These are phyloP conservation scores for Echeneis naucrates DNA, from an alignment of 2,797 vertebrate species.

Conservation along the genomic window DNA sequence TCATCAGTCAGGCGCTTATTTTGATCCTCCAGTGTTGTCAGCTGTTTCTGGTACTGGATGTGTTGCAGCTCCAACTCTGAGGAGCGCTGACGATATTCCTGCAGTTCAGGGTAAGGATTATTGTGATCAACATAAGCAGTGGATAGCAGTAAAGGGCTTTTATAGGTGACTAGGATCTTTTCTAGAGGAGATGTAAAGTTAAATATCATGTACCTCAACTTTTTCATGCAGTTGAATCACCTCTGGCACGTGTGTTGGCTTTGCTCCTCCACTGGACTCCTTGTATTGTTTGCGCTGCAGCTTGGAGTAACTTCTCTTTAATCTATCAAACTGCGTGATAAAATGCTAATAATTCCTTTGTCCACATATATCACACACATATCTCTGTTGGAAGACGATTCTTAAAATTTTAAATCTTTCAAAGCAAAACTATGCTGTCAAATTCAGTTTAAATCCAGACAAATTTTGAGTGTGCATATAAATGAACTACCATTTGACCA, in stretches of 20 bases:
- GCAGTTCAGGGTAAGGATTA: constrained; percentile 10
- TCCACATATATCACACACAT: background rate
- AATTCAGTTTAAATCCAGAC: background rate
- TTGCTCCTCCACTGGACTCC: constrained; percentile 79
- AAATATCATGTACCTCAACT: constrained; percentile 82
- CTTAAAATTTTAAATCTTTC: background rate
- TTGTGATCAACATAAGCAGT: constrained; percentile 3
- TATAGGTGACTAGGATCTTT: background rate
- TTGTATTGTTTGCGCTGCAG: constrained; percentile 90
- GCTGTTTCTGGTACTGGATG: constrained; percentile 88
- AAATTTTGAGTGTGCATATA: background rate
- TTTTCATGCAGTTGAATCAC: constrained; percentile 83
- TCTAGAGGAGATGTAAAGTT: background rate
- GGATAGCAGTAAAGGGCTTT: constrained; percentile 14
- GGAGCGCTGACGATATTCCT: constrained; percentile 89
- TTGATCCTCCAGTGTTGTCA: constrained; percentile 88
- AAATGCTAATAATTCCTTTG: background rate
- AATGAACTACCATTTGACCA: background rate
- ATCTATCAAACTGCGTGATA: constrained; percentile 85
- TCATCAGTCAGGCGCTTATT: constrained; percentile 89
- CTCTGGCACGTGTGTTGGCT: constrained; percentile 83
- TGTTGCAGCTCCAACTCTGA: constrained; percentile 91
- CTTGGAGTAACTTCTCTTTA: constrained; percentile 94
- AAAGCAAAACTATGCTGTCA: background rate
- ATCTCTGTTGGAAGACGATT: background rate